phyloP scores from a whole-genome alignment of 2,797 vertebrate genomes.

The Brachyalestes nurse region DNA sequence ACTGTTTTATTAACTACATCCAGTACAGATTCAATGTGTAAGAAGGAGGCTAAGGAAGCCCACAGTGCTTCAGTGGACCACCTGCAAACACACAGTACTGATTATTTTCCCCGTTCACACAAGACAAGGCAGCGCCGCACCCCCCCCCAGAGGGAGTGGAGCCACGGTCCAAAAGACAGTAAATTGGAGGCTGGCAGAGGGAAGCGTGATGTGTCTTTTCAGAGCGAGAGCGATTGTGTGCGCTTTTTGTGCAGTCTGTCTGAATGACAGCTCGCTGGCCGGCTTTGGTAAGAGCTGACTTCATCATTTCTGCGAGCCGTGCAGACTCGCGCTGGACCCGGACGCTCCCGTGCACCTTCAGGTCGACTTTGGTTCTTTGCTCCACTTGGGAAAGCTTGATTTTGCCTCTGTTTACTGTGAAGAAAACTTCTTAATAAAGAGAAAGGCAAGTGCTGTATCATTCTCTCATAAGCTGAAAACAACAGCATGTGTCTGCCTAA shows the following conservation, averaged over 20 bases:
- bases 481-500: too few species aligned
- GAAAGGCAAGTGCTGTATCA: too few species aligned
- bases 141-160: neutral
- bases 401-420: neutral
- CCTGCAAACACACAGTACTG: neutral
- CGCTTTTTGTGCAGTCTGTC: constrained; percentile 9
- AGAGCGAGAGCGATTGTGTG: neutral
- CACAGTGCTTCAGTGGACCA: neutral
- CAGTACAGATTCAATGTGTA: neutral
- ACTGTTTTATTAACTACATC: neutral
- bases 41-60: neutral
- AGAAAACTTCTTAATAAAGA: too few species aligned
- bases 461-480: too few species aligned
- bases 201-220: constrained; percentile 18
- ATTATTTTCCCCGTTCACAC: constrained; percentile 2
- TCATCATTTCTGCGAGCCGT: neutral
- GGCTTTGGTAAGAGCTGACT: constrained; percentile 3
- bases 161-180: constrained; percentile 1
- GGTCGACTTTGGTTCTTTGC: neutral
- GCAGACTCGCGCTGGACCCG: neutral
- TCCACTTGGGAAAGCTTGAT: neutral
- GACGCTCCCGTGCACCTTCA: neutral
- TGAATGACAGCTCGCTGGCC: neutral
- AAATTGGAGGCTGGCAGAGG: constrained; percentile 9
- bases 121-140: too few species aligned